These are phyloP conservation scores for Trissoscelio sp. DNA, from an alignment of 2,888 invertebrate genomes.

Conservation along the genomic window DNA sequence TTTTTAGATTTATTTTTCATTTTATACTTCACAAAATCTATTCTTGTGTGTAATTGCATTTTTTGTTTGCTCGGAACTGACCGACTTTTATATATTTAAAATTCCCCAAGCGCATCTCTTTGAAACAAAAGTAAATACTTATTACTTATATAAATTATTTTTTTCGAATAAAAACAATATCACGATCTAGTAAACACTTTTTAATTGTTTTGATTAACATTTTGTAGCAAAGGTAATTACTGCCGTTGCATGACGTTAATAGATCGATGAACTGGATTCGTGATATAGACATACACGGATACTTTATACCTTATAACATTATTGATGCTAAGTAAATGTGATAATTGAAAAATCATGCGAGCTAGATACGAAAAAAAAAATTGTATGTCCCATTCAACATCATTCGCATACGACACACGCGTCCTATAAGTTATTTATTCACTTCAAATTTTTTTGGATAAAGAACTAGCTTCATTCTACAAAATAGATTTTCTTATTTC, in stretches of 20 bases:
- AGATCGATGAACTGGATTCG: conserved; percentile 5
- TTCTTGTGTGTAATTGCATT: conserved; percentile 61
- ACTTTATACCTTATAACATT: conserved; percentile 11
- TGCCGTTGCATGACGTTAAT: conserved; percentile 15
- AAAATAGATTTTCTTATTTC: too few relatives aligned
- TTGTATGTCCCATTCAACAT: too few relatives aligned
- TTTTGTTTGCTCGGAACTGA: conserved; percentile 53
- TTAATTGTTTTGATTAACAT: conserved; percentile 5
- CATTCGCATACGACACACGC: too few relatives aligned
- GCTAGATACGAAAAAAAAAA: neutral
- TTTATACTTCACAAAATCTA: conserved; percentile 42
- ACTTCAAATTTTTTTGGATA: too few relatives aligned
- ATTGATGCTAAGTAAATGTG: conserved; percentile 16
- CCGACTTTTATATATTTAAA: conserved; percentile 59
- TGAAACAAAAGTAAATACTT: conserved; percentile 47
- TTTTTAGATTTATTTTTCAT: conserved; percentile 28
- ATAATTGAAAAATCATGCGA: conserved; percentile 13
- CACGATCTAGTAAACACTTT: conserved; percentile 24
- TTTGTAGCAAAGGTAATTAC: neutral
- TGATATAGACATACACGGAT: conserved; percentile 5
- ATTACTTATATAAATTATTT: conserved; percentile 33
- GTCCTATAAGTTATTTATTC: too few relatives aligned
- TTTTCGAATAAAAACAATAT: conserved; percentile 30
- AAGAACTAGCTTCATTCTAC: too few relatives aligned
- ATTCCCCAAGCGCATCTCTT: conserved; percentile 41